Conservation (phyloP, 2,113 vertebrate genomes). For the Hyperopisus bebe region DNA sequence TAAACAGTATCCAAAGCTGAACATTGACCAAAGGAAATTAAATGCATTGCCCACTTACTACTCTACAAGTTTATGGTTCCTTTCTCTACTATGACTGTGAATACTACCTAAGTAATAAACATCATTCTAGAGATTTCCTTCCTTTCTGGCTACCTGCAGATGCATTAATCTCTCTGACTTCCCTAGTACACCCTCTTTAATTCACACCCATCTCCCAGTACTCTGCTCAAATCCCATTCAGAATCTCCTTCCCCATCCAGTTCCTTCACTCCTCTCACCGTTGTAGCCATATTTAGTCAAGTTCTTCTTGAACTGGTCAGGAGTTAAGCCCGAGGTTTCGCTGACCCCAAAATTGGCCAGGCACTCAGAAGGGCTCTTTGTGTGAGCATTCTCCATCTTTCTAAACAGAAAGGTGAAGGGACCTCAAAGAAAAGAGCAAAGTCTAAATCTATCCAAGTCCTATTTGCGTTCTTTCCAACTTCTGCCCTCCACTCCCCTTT, state of each 20-base stretch:
- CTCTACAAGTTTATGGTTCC: background rate
- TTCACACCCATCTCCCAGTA: background rate
- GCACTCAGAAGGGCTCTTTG: constrained; percentile 65
- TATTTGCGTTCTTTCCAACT: constrained; percentile 23
- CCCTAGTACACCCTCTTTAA: background rate
- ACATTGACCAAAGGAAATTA: background rate
- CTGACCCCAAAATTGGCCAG: constrained; percentile 76
- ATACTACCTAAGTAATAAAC: background rate
- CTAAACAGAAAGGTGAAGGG: constrained; percentile 47
- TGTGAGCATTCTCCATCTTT: constrained; percentile 80
- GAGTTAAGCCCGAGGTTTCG: constrained; percentile 70
- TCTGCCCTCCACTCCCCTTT: constrained; percentile 31
- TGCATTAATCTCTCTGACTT: background rate
- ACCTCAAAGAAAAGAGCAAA: constrained; percentile 42
- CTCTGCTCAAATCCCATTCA: background rate
- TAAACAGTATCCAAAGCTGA: background rate
- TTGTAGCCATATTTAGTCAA: constrained; percentile 79
- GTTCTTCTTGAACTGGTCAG: constrained; percentile 75
- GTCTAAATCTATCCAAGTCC: constrained; percentile 1
- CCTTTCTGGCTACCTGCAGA: background rate
- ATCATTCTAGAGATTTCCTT: background rate
- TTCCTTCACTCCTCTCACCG: constrained; percentile 61
- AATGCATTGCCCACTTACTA: background rate
- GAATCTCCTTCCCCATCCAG: background rate
- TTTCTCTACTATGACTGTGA: background rate